These are phyloP conservation scores for Unio delphinus DNA, from an alignment of 2,888 invertebrate species.

Conservation along the genomic window DNA sequence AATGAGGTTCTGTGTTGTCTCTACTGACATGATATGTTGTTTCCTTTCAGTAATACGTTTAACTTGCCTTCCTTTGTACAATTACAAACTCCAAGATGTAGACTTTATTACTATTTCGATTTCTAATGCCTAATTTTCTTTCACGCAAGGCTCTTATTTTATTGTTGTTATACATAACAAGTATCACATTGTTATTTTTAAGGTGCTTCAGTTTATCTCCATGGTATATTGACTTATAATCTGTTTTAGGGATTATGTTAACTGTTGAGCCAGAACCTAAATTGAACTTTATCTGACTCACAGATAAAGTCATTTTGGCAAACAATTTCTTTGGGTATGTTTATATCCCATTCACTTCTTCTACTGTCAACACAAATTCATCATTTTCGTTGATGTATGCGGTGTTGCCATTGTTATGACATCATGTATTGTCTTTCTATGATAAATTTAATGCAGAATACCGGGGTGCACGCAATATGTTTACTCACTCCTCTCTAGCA, in stretches of 20 bases:
- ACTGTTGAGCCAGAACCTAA: too few relatives aligned
- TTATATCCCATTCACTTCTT: neutral
- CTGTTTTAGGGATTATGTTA: too few relatives aligned
- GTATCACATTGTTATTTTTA: slow-evolving; percentile 2
- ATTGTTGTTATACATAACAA: slow-evolving; percentile 15
- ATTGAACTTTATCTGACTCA: too few relatives aligned
- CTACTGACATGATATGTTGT: neutral
- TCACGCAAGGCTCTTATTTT: slow-evolving; percentile 12
- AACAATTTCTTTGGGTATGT: neutral
- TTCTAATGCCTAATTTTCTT: slow-evolving; percentile 3
- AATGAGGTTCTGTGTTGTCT: neutral
- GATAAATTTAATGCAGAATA: too few relatives aligned
- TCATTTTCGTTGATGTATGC: too few relatives aligned
- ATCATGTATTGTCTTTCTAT: too few relatives aligned
- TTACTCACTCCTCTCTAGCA: too few relatives aligned
- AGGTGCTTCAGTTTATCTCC: neutral
- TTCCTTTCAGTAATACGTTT: slow-evolving; percentile 11
- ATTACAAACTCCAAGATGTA: slow-evolving; percentile 15
- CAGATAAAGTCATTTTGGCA: neutral
- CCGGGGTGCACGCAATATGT: too few relatives aligned
- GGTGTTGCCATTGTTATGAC: too few relatives aligned
- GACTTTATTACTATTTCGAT: slow-evolving; percentile 7
- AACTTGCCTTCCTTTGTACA: slow-evolving; percentile 6
- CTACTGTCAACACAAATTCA: neutral
- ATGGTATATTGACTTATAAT: too few relatives aligned